Evolutionary conservation across 2,797 vertebrate genomes (phyloP).

Genomic region (Micromesistius poutassou): DNA sequence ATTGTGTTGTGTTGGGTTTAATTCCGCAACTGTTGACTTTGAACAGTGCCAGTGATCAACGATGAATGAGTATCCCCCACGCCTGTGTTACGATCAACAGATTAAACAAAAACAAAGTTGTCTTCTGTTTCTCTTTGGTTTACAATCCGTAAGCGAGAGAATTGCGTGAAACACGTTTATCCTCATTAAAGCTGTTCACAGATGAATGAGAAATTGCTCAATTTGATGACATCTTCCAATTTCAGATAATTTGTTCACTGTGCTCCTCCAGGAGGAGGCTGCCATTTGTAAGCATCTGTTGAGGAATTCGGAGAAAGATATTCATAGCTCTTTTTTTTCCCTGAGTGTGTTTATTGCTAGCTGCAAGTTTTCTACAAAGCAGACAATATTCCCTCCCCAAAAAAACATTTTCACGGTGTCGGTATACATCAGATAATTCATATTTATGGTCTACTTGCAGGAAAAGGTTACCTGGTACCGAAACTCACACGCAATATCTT

Average conservation of each 20-base stretch:
- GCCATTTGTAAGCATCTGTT: slow-evolving; percentile 17
- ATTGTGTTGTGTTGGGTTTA: not conserved
- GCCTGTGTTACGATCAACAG: not conserved
- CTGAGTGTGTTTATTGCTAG: slow-evolving; percentile 13
- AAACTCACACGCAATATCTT: not conserved
- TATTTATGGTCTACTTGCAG: not conserved
- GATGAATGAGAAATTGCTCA: slow-evolving; percentile 14
- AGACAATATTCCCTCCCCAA: not conserved
- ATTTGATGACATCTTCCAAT: slow-evolving; percentile 17
- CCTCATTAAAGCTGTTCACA: not conserved
- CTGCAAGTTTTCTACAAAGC: not conserved
- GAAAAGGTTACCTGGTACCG: not conserved
- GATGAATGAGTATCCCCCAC: not conserved
- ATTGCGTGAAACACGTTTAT: not conserved
- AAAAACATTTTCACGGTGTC: slow-evolving; percentile 15
- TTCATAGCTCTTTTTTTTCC: slow-evolving; percentile 8
- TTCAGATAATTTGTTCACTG: slow-evolving; percentile 16
- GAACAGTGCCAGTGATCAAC: not conserved
- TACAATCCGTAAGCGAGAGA: not conserved
- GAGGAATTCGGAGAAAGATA: slow-evolving; percentile 18
- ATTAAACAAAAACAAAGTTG: not conserved
- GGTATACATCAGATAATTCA: slow-evolving; percentile 5
- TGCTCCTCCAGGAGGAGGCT: not conserved
- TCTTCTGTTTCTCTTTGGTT: not conserved
- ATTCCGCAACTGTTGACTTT: not conserved